Base-by-base conservation (phyloP, 2,113 vertebrate genomes). In the Gasterosteus nipponicus region DNA sequence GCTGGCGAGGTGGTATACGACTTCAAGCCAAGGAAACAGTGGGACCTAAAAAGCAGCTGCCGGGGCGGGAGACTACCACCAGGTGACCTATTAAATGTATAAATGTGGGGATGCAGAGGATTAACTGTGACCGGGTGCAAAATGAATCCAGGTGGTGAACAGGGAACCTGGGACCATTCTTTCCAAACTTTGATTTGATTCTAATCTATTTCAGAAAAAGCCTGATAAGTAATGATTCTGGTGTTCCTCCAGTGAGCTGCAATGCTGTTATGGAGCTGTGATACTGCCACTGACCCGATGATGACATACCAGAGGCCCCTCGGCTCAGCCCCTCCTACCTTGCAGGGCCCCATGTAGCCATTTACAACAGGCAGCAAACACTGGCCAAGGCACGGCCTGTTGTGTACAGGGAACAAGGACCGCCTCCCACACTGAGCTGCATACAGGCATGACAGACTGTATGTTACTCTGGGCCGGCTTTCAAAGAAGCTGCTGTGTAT, bases 261-360 rank as follows among this genome's bases (percentile, higher is more conserved):
- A 78, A 19, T 31, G 61, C 77, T 69, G 63, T 86, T 86, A 77
- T 73, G 70, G 78, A 70, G 76, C 77, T 64, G 73, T 79, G 76
- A 86, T 78, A 83, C 90, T 88, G 86, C 84, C 77, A 82, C 80
- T 91, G 83, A 89, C 86, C 90, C 86, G 88, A 88, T 86, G 85
- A 84, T 87, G 84, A 92, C 86, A 91, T 87, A 85, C 81, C 82
- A 83, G 82, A 90, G 89, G 87, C 87, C 89, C 87, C 88, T 84
- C 56, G 1, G 71, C 74, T 80, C 64, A 75, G 82, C 86, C 79
- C 86, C 88, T 87, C 85, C 88, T 62, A 82, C 84, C 73, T 78
- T 26, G 53, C 1, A 69, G 80, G 89, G 90, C 88, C 88, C 89
- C 75, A 56, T 77, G 72, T 69, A 87, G 87, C 53, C 63, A 69